Base-by-base conservation (phyloP, 2,888 invertebrate genomes). In the Scaptomyza polygonia region DNA sequence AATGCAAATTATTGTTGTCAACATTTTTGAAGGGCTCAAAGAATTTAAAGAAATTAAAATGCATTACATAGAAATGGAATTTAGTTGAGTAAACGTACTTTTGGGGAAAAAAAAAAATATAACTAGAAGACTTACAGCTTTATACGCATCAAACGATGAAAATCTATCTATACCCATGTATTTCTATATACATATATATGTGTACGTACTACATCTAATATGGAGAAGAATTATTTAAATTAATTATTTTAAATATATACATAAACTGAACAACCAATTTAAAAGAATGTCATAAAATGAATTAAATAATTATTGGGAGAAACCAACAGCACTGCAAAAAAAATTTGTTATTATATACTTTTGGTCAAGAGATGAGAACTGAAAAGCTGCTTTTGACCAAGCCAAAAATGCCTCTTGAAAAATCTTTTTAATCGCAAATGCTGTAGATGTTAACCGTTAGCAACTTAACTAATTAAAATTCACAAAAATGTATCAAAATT, bases 61-160 rank as follows among this genome's bases (percentile, higher is more conserved):
- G 72, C 72, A 67, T 70, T 70, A 40, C 63, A 67, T 64, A 36
- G 34, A 56, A 66, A 61, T 42, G 78, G 88, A 87, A 87, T 83
- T 84, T 75, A 82, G 79, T 84, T 86, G 86, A 83, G 70, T 64
- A 70, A 68, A 71, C 56, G 77, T 86, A 86, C 86, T 87, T 75
- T 73, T 52, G 70, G 77, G 36, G n/a, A n/a, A n/a, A n/a, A n/a
- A n/a, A n/a, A n/a, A n/a, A 55, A 80, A 68, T 45, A 74, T 70
- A 79, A 72, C 82, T 87, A 88, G 88, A 88, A 89, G 89, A 88
- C 89, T 88, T 83, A 88, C 85, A 87, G 88, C 89, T 88, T 88
- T 89, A 89, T 80, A 85, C 77, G 81, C 85, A 84, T 45, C 67
- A 67, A 65, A 70, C 59, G 61, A 75, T 72, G 69, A 57, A 68